Evolutionary conservation across 2,797 vertebrate species (phyloP), one percentile per base, ranked within the genome.

Genomic region (Poecilia wingei): DNA sequence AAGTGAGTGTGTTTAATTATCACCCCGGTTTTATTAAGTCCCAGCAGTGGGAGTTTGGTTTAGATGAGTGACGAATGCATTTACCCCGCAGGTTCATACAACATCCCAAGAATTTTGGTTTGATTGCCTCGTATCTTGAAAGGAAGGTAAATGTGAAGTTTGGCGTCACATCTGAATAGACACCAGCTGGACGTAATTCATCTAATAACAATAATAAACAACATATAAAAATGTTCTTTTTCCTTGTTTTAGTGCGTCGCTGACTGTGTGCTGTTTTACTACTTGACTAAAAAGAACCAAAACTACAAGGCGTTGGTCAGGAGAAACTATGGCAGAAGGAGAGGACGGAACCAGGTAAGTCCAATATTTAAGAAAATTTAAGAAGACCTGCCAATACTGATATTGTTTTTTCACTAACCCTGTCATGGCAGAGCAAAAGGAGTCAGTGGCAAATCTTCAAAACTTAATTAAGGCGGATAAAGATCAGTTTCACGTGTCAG

Each of bases 241-340:
- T 51, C 75, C 43, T 75, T 76, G 41, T 91, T 85, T 92, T 84
- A 99, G 98, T 98, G 97, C 89, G 98, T 99, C 79, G 96, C 98
- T 0, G 98, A 99, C 91, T 99, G 98, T 89, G 98, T 99, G 88
- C 94, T 99, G 75, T 99, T 98, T 95, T 99, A 99, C 92, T 99
- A 99, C 94, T 96, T 99, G 95, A 98, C 98, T 74, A 99, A 99
- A 97, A 99, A 99, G 95, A 99, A 98, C 95, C 97, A 99, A 93
- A 99, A 99, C 91, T 99, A 97, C 90, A 99, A 99, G 95, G 97
- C 98, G 0, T 94, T 99, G 57, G 98, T 99, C 84, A 96, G 98
- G 88, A 96, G 98, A 61, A 99, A 99, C 94, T 99, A 98, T 4
- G 64, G 64, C 1, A 97, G 97, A 93, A 96, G 98, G 46, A 95